Evolutionary conservation across 2,888 invertebrate species (phyloP).

Genomic region (Polietes domitor): DNA sequence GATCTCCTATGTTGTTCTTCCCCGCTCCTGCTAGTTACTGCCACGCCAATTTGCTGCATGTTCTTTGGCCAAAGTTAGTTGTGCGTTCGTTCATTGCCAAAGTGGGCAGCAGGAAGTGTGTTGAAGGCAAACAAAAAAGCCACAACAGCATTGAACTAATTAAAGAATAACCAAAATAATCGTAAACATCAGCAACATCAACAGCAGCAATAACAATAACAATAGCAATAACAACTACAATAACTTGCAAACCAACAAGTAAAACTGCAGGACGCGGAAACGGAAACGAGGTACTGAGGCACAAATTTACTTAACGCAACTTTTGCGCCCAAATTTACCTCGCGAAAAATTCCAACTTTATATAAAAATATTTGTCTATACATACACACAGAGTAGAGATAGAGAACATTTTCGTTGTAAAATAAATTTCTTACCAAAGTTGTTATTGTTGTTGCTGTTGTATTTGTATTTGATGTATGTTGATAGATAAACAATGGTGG

Average conservation of each 20-base stretch:
- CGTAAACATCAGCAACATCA: constrained; percentile 40
- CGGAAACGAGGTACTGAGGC: constrained; percentile 1
- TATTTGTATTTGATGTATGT: constrained; percentile 36
- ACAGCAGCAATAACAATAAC: constrained; percentile 22
- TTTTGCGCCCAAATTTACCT: background rate
- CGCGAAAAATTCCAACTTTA: background rate
- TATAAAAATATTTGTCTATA: constrained; percentile 23
- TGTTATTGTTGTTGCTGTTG: background rate
- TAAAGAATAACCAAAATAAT: constrained; percentile 52
- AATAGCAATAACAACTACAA: background rate
- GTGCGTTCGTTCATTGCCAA: background rate
- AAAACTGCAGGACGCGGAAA: constrained; percentile 36
- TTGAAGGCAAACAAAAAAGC: constrained; percentile 10
- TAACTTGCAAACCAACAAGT: background rate
- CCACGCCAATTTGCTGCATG: constrained; percentile 16
- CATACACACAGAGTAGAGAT: background rate
- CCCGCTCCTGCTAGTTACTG: background rate
- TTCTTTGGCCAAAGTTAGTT: constrained; percentile 13
- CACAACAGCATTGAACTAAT: constrained; percentile 60
- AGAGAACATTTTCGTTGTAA: background rate
- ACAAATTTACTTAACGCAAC: constrained; percentile 18
- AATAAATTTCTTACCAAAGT: background rate
- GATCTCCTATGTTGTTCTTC: background rate
- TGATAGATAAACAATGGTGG: constrained; percentile 52
- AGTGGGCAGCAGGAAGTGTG: background rate